phyloP scores from a whole-genome alignment of 1,140 invertebrate species.

The Coptotermes formosanus region DNA sequence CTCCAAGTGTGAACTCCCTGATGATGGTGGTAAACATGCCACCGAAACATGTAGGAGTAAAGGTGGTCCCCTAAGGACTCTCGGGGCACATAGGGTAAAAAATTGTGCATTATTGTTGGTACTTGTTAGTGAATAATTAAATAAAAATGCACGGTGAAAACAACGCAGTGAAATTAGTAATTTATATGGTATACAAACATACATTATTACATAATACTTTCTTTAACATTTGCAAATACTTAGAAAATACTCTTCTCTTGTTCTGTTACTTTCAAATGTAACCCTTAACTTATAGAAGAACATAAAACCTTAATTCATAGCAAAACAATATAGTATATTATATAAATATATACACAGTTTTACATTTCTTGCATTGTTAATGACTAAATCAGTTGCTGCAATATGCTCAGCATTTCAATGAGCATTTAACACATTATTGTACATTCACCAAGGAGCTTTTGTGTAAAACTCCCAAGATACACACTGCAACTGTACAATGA shows the following conservation, averaged over 20 bases:
- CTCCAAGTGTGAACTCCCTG: too few relatives aligned
- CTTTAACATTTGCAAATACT: constrained; percentile 5
- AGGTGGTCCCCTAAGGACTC: too few relatives aligned
- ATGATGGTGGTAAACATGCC: too few relatives aligned
- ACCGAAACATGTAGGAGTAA: too few relatives aligned
- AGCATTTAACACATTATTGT: not conserved
- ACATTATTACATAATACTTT: not conserved
- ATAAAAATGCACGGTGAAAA: too few relatives aligned
- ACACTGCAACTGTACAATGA: not conserved
- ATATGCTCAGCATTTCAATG: not conserved
- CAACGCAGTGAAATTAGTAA: too few relatives aligned
- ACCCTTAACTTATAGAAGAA: constrained; percentile 2
- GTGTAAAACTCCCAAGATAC: not conserved
- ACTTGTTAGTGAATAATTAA: too few relatives aligned
- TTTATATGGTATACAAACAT: not conserved
- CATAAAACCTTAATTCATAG: constrained; percentile 8
- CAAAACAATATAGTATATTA: constrained; percentile 8
- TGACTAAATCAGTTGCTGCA: constrained; percentile 12
- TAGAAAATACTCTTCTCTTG: not conserved
- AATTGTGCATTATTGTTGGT: too few relatives aligned
- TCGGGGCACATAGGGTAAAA: too few relatives aligned
- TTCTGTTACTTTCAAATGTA: not conserved
- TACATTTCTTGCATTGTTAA: constrained; percentile 1
- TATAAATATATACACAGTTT: not conserved
- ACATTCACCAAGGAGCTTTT: not conserved